These are phyloP conservation scores for Acridotheres tristis DNA, from an alignment of 2,797 vertebrate genomes.

Conservation along the genomic window DNA sequence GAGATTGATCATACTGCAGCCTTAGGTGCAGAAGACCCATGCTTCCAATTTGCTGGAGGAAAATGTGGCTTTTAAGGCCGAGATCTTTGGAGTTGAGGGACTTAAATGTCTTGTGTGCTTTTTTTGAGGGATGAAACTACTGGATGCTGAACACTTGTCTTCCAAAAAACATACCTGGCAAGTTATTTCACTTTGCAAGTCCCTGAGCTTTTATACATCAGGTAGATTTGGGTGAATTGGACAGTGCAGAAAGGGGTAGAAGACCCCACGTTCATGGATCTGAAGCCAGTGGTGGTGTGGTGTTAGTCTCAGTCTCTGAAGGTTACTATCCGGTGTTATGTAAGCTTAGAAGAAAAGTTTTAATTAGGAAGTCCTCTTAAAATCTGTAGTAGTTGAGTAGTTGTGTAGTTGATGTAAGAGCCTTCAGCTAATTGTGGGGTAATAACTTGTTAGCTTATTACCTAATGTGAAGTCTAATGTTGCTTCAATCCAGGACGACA, in stretches of 20 bases:
- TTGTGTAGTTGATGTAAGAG: not conserved
- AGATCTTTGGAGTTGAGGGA: not conserved
- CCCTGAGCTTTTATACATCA: not conserved
- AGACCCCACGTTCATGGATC: rapidly evolving
- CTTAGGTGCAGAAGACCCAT: not conserved
- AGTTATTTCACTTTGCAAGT: not conserved
- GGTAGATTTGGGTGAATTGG: not conserved
- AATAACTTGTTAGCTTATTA: not conserved
- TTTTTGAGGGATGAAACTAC: not conserved
- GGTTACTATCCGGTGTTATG: not conserved
- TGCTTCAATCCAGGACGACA: not conserved
- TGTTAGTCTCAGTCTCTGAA: not conserved
- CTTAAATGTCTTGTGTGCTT: not conserved
- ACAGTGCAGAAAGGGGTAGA: not conserved
- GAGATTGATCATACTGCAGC: not conserved
- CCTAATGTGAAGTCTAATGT: not conserved
- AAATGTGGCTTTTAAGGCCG: not conserved
- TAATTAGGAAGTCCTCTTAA: not conserved
- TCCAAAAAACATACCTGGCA: not conserved
- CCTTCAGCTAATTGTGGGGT: not conserved
- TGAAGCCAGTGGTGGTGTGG: not conserved
- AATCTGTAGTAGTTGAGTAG: not conserved
- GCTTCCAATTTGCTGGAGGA: not conserved
- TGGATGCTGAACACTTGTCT: not conserved
- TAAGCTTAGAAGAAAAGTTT: not conserved